A percentile compares a stretch with the other conserved stretches of the same genome.
Evolutionary conservation across 2,888 invertebrate genomes (phyloP).

Genomic region (Drosophila anomelani): DNA sequence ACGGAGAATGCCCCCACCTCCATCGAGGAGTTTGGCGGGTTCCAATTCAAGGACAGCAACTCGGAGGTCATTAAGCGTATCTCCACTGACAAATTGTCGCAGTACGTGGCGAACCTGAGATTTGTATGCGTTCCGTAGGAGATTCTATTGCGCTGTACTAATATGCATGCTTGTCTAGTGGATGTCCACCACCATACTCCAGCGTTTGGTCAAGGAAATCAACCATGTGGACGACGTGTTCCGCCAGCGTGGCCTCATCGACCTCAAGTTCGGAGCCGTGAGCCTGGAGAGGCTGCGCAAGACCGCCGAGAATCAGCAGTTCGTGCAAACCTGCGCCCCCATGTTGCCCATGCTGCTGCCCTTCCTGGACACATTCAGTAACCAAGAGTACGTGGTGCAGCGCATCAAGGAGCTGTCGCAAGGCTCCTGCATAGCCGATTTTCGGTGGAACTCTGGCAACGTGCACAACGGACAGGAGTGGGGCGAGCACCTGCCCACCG

Average conservation of each 20-base stretch:
- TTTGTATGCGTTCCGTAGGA: slow-evolving; percentile 85
- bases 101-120: slow-evolving; percentile 92
- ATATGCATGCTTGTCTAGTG: slow-evolving; percentile 86
- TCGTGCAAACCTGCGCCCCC: slow-evolving; percentile 82
- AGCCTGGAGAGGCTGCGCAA: slow-evolving; percentile 91
- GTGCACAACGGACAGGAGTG: slow-evolving; percentile 90
- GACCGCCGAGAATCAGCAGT: slow-evolving; percentile 87
- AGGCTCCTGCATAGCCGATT: slow-evolving; percentile 95
- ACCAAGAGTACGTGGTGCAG: slow-evolving; percentile 94
- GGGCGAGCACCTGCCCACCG: slow-evolving; percentile 94
- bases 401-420: slow-evolving; percentile 91
- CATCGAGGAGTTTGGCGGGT: slow-evolving; percentile 81
- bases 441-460: slow-evolving; percentile 94
- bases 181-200: slow-evolving; percentile 93
- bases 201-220: slow-evolving; percentile 91
- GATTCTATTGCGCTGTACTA: neutral
- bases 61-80: slow-evolving; percentile 84
- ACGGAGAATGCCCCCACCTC: slow-evolving; percentile 80
- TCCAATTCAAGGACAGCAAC: slow-evolving; percentile 81
- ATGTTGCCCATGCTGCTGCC: slow-evolving; percentile 87
- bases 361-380: slow-evolving; percentile 92
- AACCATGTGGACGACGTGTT: slow-evolving; percentile 89
- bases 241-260: slow-evolving; percentile 88
- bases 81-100: slow-evolving; percentile 88
- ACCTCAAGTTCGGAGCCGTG: slow-evolving; percentile 89